These are phyloP conservation scores for Harmothoe impar DNA, from an alignment of 2,888 invertebrate species.

Conservation along the genomic window DNA sequence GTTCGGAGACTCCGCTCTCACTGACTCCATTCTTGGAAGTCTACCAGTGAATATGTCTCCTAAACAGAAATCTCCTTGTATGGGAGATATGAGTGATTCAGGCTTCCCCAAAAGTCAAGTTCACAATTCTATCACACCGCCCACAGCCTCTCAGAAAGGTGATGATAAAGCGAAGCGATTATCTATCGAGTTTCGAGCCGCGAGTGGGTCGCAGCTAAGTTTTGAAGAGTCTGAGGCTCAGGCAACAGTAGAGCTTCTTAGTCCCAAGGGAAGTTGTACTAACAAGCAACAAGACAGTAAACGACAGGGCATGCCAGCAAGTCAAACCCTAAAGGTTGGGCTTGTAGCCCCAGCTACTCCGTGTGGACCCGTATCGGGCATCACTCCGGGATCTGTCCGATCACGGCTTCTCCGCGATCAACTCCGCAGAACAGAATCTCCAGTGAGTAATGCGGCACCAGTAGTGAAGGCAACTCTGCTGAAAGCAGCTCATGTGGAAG, in stretches of 20 bases:
- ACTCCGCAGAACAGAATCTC: not conserved
- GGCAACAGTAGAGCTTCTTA: not conserved
- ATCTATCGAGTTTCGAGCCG: slow-evolving; percentile 16
- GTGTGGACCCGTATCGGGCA: not conserved
- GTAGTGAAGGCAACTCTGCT: slow-evolving; percentile 64
- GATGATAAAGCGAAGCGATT: not conserved
- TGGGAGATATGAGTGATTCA: not conserved
- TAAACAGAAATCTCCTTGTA: not conserved
- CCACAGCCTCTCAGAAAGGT: not conserved
- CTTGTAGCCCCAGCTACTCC: not conserved
- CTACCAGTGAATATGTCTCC: not conserved
- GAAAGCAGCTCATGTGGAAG: slow-evolving; percentile 71
- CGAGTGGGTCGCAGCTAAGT: slow-evolving; percentile 24
- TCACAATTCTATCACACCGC: too few relatives aligned
- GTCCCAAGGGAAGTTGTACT: not conserved
- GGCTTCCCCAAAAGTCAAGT: not conserved
- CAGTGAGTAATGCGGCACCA: not conserved
- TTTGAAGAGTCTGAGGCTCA: not conserved
- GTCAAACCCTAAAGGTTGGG: not conserved
- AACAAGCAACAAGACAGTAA: not conserved
- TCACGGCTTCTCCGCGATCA: not conserved
- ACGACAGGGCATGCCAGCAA: not conserved
- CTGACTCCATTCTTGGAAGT: not conserved
- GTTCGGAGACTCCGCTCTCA: not conserved
- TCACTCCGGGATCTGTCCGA: not conserved